phyloP scores from a whole-genome alignment of 2,888 invertebrate species.

The Phengaris alcon region DNA sequence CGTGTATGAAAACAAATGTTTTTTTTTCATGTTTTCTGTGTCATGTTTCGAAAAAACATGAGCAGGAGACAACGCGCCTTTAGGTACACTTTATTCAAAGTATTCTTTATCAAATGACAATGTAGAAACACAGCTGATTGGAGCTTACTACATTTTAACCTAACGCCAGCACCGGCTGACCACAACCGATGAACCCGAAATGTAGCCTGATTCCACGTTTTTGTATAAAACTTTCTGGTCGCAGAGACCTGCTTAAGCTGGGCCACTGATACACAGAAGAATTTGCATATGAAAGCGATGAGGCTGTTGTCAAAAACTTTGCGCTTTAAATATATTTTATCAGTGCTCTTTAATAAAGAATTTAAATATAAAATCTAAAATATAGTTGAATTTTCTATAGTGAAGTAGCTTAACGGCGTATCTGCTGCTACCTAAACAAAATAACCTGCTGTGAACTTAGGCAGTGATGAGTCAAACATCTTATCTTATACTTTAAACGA shows the following conservation, averaged over 20 bases:
- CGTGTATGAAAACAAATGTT: too few relatives aligned
- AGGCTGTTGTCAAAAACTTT: slow-evolving; percentile 31
- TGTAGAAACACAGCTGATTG: slow-evolving; percentile 6
- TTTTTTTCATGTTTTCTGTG: too few relatives aligned
- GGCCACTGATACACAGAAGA: slow-evolving; percentile 34
- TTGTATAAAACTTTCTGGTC: slow-evolving; percentile 26
- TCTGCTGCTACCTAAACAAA: too few relatives aligned
- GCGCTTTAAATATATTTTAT: slow-evolving; percentile 4
- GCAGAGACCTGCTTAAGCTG: slow-evolving; percentile 21
- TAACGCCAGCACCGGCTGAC: not conserved
- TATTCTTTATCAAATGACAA: slow-evolving; percentile 21
- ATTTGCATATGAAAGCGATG: slow-evolving; percentile 41
- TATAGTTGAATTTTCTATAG: too few relatives aligned
- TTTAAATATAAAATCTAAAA: too few relatives aligned
- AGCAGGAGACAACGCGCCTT: too few relatives aligned
- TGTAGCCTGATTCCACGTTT: slow-evolving; percentile 21
- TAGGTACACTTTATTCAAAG: not conserved
- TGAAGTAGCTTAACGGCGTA: too few relatives aligned
- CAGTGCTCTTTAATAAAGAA: too few relatives aligned
- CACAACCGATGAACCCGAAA: slow-evolving; percentile 5
- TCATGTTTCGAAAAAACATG: too few relatives aligned
- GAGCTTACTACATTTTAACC: slow-evolving; percentile 6
- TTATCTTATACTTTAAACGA: too few relatives aligned
- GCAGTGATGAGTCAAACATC: too few relatives aligned
- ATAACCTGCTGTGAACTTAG: too few relatives aligned